These are phyloP conservation scores for Deilephila elpenor DNA, from an alignment of 2,888 invertebrate species.

Conservation along the genomic window DNA sequence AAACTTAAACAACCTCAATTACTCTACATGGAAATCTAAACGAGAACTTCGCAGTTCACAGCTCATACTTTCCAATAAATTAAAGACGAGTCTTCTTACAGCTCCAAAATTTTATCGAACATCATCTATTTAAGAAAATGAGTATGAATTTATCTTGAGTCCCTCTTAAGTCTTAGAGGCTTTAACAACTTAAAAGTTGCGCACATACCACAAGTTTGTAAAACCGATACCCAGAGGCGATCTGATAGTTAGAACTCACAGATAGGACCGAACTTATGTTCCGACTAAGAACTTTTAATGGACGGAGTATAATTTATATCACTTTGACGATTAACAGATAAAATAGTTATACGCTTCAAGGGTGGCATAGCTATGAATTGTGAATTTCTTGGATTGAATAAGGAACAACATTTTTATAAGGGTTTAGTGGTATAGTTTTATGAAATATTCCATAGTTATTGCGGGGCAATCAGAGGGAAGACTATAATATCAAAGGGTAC, in stretches of 20 bases:
- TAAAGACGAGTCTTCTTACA: no score
- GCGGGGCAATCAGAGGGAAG: no score
- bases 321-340: neutral
- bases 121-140: neutral
- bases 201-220: slow-evolving; percentile 13
- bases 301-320: slow-evolving; percentile 5
- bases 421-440: no score
- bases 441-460: no score
- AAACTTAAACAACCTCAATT: no score
- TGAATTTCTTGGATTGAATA: no score
- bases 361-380: no score
- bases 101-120: neutral
- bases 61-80: no score
- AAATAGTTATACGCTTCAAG: neutral
- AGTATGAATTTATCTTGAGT: neutral
- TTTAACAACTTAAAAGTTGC: neutral
- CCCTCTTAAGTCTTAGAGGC: neutral
- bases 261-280: neutral
- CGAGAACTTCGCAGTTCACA: no score
- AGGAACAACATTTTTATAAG: no score
- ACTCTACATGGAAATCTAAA: no score
- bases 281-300: slow-evolving; percentile 8
- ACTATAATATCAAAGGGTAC: no score
- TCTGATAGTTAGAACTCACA: slow-evolving; percentile 5
- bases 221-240: slow-evolving; percentile 6